Evolutionary conservation across 2,888 invertebrate genomes (phyloP), one percentile per base, ranked within the genome.

Genomic region (Eudemis profundana): DNA sequence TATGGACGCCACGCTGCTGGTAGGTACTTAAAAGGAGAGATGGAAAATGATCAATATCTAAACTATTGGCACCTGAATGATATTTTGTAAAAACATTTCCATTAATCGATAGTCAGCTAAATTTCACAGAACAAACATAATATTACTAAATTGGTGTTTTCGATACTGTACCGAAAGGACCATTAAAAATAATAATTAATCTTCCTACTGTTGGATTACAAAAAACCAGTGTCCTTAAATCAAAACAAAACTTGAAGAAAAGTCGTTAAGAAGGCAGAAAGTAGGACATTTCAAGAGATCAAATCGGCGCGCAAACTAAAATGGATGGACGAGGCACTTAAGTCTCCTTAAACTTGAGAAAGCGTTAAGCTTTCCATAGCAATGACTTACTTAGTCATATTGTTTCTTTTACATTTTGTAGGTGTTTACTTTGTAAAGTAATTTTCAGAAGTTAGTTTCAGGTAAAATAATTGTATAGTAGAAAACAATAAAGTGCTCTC

Each of bases 361-460:
- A 46, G 15, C 49, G 64, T 59, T 44, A 36, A 50, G 42, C 50
- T 51, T 44, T 50, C 50, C 50, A 64, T 64, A 63, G 49, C 23
- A 23, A 50, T 33, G 57, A 44, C 46, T 46, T 33, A 44, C 46
- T 46, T 33, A 33, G n/a, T 17, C 4, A 14, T 15, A 7, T 5
- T 23, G 19, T 36, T 46, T n/a, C 4, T 57, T 21, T 46, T 3
- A 38, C 10, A 17, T 56, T 15, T 8, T 19, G 19, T 17, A 29
- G 14, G 21, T 57, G 10, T 33, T 54, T 5, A 5, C 15, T 42
- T 54, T 42, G 0, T n/a, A 27, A 10, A 17, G 5, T 17, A 17
- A 44, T 44, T 56, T 42, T 19, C 17, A 19, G 40, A 56, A 53
- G 38, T 53, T 40, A 14, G 10, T 14, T 19, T n/a, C 15, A n/a